Base-by-base conservation (phyloP, 2,797 vertebrate genomes). In the Margarornis squamiger region DNA sequence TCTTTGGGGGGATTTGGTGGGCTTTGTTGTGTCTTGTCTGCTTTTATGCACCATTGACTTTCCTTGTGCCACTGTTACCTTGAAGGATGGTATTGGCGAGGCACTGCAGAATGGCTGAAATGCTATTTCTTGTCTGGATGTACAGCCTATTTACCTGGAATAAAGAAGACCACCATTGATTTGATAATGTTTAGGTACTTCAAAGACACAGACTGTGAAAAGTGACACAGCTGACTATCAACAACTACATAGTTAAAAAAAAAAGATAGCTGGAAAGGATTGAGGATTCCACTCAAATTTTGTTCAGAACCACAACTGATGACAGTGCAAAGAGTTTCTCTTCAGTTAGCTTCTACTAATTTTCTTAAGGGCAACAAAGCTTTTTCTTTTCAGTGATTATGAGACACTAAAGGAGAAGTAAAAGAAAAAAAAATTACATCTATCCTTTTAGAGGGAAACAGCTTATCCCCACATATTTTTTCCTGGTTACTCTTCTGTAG, bases 351-450 rank as follows among this genome's bases (percentile, higher is more conserved):
- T 94, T 90, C 78, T 93, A 92, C 79, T 79, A 87, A 91, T 92
- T 95, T 71, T 86, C 79, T 95, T 91, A 51, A 95, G 90, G 95
- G 66, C 75, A 95, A 68, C 48, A 93, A 96, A 76, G 38, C 57
- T 95, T 93, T 96, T 96, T 36, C n/a, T 57, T 91, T 95, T 88
- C 57, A 65, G 90, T 76, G 18, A 84, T 77, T 85, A 71, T 91
- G 74, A 90, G 71, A 91, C 93, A 86, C 48, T 82, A 72, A 85
- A 41, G 45, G 27, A 80, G 58, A 61, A 79, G 34, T 54, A 80
- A 74, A 79, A 68, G 45, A 52, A 86, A 88, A 85, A 85, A 30
- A 41, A 82, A 83, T 15, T 15, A 2, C 3, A 13, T 74, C 59
- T 13, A 48, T 61, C 21, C 63, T 80, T 91, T 77, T 78, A 95